These are phyloP conservation scores for Lepidurus arcticus DNA, from an alignment of 1,140 invertebrate genomes.

Conservation along the genomic window DNA sequence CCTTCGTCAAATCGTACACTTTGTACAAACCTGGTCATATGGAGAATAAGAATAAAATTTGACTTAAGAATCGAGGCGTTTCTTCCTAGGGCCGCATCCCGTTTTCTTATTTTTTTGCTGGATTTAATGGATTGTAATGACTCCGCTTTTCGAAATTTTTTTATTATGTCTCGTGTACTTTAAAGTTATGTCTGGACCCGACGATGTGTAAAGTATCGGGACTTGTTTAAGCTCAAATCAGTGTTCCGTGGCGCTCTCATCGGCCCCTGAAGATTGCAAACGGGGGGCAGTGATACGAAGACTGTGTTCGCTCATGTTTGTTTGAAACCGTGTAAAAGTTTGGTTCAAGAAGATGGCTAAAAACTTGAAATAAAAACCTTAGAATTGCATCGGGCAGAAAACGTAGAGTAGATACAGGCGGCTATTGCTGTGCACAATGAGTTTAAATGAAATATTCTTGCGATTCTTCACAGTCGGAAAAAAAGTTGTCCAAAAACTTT, in stretches of 20 bases:
- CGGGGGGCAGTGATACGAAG: neutral
- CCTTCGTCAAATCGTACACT: neutral
- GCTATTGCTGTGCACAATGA: slow-evolving; percentile 15
- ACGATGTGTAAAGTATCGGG: neutral
- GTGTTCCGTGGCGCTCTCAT: neutral
- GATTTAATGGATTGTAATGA: slow-evolving; percentile 1
- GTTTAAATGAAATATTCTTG: neutral
- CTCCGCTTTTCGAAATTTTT: neutral
- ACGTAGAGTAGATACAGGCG: neutral
- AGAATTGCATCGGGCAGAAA: neutral
- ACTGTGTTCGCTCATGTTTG: neutral
- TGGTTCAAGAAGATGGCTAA: neutral
- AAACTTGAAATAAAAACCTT: neutral
- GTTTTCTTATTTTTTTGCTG: neutral
- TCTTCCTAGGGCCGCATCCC: neutral
- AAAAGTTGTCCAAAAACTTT: neutral
- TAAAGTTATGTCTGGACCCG: neutral
- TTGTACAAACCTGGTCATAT: slow-evolving; percentile 22
- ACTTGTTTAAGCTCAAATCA: neutral
- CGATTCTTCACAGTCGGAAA: neutral
- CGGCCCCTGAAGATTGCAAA: neutral
- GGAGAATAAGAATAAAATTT: slow-evolving; percentile 6
- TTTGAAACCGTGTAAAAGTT: neutral
- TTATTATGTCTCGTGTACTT: neutral
- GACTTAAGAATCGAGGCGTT: neutral